Percentiles rank a stretch among this genome's conserved stretches.
Conservation (phyloP, 2,113 vertebrate species). For the Morone chrysops region DNA sequence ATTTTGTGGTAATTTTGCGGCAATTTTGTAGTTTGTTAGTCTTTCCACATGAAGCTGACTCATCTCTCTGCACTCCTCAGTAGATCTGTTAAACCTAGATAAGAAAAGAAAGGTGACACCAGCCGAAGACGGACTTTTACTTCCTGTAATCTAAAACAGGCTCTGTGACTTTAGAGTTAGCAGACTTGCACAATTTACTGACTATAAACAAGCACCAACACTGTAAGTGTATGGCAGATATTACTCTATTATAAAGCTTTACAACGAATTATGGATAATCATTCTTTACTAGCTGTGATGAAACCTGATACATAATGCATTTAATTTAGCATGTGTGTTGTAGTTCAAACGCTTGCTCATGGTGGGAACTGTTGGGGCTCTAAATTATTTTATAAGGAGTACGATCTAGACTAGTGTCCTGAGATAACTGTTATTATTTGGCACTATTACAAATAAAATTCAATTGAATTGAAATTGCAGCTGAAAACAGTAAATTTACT, state of each 20-base stretch:
- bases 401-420: too few relatives aligned
- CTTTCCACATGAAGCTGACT: constrained; percentile 34
- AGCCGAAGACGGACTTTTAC: neutral
- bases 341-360: too few relatives aligned
- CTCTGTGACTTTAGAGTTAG: neutral
- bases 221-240: too few relatives aligned
- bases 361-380: too few relatives aligned
- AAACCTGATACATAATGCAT: neutral
- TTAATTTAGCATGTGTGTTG: neutral
- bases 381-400: too few relatives aligned
- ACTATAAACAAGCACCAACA: neutral
- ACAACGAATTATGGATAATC: neutral
- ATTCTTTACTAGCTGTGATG: neutral
- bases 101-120: constrained; percentile 23
- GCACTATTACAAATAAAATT: too few relatives aligned
- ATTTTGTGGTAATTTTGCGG: neutral
- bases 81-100: neutral
- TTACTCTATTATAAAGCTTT: neutral
- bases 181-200: neutral
- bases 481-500: neutral
- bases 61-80: constrained; percentile 11
- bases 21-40: neutral
- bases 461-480: too few relatives aligned
- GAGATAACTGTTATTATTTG: too few relatives aligned
- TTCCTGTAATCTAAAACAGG: constrained; percentile 22